These are phyloP conservation scores for Pygoscelis antarcticus DNA, from an alignment of 2,113 vertebrate species.

Conservation along the genomic window DNA sequence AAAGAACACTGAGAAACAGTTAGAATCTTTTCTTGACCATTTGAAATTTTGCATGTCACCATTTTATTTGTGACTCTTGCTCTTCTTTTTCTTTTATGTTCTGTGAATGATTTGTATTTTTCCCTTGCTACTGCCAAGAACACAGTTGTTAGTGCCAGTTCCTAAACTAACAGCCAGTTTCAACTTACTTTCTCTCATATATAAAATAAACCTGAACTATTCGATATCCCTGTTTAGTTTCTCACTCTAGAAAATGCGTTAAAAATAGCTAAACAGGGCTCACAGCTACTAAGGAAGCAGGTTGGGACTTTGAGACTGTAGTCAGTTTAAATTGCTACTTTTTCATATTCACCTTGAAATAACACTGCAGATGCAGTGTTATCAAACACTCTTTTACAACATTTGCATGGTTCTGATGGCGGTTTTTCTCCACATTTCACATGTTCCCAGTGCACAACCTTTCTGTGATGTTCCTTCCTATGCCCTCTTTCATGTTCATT, in stretches of 20 bases:
- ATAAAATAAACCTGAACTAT: not conserved
- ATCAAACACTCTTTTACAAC: not conserved
- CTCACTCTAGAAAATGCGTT: not conserved
- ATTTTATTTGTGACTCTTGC: not conserved
- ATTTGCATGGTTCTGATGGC: not conserved
- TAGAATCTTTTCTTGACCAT: not conserved
- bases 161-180: not conserved
- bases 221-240: not conserved
- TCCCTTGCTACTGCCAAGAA: not conserved
- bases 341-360: not conserved
- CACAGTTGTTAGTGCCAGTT: not conserved
- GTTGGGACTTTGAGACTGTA: not conserved
- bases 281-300: not conserved
- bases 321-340: not conserved
- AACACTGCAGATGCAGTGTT: not conserved
- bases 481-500: not conserved
- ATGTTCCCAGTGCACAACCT: not conserved
- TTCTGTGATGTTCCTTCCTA: not conserved
- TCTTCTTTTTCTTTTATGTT: not conserved
- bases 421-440: not conserved
- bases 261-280: not conserved
- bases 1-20: not conserved
- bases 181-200: not conserved
- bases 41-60: not conserved
- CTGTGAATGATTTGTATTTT: not conserved